Percentiles rank a stretch among this genome's conserved stretches.
Conservation (phyloP, 2,888 invertebrate genomes). For the Troides oblongomaculatus region DNA sequence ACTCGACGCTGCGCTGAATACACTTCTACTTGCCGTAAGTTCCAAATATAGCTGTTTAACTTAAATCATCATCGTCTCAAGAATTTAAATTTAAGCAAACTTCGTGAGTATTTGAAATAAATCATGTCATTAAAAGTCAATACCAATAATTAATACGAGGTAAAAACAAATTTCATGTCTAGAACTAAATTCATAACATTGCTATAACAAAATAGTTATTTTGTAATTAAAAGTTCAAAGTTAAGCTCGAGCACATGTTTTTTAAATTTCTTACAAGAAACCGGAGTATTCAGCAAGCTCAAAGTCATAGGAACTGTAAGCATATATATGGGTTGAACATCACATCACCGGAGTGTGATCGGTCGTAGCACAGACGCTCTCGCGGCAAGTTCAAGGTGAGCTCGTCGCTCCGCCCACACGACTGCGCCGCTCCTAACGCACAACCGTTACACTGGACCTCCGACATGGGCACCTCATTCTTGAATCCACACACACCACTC, state of each 20-base stretch:
- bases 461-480: slow-evolving; percentile 58
- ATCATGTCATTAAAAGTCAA: not conserved
- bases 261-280: not conserved
- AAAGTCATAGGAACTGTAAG: slow-evolving; percentile 12
- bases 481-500: slow-evolving; percentile 47
- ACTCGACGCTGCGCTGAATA: slow-evolving; percentile 22
- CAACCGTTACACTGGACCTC: slow-evolving; percentile 72
- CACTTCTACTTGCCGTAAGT: slow-evolving; percentile 13
- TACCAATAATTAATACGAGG: not conserved
- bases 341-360: slow-evolving; percentile 50
- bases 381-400: slow-evolving; percentile 79
- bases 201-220: no score
- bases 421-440: slow-evolving; percentile 57
- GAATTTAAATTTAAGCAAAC: not conserved
- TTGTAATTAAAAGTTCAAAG: not conserved
- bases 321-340: slow-evolving; percentile 35
- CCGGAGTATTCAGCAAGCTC: not conserved
- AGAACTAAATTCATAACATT: not conserved
- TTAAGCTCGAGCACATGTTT: not conserved
- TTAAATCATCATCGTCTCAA: slow-evolving; percentile 1
- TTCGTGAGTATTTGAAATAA: not conserved
- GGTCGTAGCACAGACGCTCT: slow-evolving; percentile 51
- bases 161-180: not conserved
- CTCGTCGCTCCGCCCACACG: slow-evolving; percentile 76
- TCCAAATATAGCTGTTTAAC: slow-evolving; percentile 17